Conservation (phyloP, 2,113 vertebrate genomes). For the Clarias gariepinus region DNA sequence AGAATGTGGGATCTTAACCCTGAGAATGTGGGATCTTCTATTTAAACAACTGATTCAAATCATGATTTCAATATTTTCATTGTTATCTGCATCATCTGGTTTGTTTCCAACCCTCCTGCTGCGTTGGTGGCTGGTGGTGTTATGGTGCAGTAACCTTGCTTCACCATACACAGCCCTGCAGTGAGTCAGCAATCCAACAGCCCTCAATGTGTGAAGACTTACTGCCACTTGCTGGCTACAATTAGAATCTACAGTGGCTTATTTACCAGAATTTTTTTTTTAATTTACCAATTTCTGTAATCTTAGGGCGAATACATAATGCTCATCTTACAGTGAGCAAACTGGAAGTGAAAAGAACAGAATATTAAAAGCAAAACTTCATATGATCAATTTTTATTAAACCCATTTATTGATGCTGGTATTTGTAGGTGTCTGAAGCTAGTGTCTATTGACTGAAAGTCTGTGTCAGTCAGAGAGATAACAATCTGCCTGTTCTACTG, state of each 20-base stretch:
- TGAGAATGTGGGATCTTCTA: no score
- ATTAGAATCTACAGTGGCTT: not conserved
- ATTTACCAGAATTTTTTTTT: not conserved
- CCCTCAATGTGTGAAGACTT: constrained; percentile 3
- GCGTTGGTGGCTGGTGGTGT: constrained; percentile 15
- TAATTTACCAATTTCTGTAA: not conserved
- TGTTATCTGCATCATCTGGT: not conserved
- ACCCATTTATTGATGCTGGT: constrained; percentile 17
- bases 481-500: not conserved
- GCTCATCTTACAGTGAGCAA: not conserved
- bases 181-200: constrained; percentile 38
- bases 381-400: not conserved
- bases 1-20: not conserved
- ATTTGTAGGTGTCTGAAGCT: constrained; percentile 20
- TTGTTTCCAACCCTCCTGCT: not conserved
- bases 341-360: not conserved
- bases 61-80: not conserved
- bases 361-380: not conserved
- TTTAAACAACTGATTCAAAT: not conserved
- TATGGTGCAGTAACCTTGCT: constrained; percentile 41
- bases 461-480: not conserved
- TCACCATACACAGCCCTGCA: constrained; percentile 5
- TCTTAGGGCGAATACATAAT: not conserved
- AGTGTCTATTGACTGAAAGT: not conserved
- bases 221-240: constrained; percentile 42